phyloP scores from a whole-genome alignment of 92 coral and sea anemone genomes.

The Nematostella vectensis region DNA sequence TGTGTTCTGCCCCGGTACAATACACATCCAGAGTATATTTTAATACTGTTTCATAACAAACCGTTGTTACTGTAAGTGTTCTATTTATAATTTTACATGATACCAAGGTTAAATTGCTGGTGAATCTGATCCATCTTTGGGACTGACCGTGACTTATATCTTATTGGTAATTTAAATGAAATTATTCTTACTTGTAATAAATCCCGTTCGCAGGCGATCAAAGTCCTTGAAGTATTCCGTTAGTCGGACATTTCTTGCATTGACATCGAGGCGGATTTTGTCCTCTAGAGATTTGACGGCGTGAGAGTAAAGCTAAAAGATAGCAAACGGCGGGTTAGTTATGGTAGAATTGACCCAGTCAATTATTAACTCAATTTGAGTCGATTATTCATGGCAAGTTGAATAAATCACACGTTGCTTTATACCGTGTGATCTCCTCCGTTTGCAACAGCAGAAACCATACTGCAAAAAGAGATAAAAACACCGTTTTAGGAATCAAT shows the following conservation, averaged over 20 bases:
- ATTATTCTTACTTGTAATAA: slow-evolving; percentile 76
- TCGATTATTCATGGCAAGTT: neutral
- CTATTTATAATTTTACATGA: too few relatives aligned
- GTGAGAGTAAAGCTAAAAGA: neutral
- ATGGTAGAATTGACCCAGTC: neutral
- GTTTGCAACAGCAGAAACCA: slow-evolving; percentile 41
- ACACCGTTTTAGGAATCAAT: slow-evolving; percentile 1
- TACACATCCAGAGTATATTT: too few relatives aligned
- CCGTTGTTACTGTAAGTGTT: too few relatives aligned
- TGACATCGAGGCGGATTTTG: slow-evolving; percentile 66
- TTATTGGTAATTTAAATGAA: neutral
- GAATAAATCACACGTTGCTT: too few relatives aligned
- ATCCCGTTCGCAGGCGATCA: slow-evolving; percentile 92
- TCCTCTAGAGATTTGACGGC: slow-evolving; percentile 52
- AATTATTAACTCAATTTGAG: neutral
- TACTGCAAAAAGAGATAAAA: slow-evolving; percentile 12
- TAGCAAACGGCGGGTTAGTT: neutral
- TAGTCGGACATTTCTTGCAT: slow-evolving; percentile 84
- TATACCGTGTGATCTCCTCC: slow-evolving; percentile 36
- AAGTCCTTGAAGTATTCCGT: slow-evolving; percentile 96
- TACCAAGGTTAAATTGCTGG: too few relatives aligned
- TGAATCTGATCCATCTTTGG: too few relatives aligned
- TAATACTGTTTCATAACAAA: too few relatives aligned
- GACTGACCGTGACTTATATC: too few relatives aligned
- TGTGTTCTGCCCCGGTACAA: too few relatives aligned